Conservation (phyloP, 2,888 invertebrate species). For the Agrotis puta region DNA sequence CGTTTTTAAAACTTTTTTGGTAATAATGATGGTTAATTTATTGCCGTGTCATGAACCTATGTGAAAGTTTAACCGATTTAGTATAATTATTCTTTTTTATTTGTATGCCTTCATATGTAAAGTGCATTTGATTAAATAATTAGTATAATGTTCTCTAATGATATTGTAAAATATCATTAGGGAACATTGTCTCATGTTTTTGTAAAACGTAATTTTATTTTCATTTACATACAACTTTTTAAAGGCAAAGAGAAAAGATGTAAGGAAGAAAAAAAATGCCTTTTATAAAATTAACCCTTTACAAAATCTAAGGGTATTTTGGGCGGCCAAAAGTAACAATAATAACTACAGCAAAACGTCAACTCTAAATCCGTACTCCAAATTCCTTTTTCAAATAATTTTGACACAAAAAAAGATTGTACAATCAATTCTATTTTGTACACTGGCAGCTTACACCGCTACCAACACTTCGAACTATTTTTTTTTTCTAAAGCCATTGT, state of each 20-base stretch:
- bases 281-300: neutral
- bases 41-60: slow-evolving; percentile 68
- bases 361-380: slow-evolving; percentile 68
- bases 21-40: slow-evolving; percentile 74
- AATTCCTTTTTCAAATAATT: slow-evolving; percentile 73
- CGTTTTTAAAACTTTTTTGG: slow-evolving; percentile 71
- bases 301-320: neutral
- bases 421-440: slow-evolving; percentile 85
- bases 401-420: slow-evolving; percentile 72
- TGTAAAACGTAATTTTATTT: no score
- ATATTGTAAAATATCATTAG: no score
- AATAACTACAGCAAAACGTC: slow-evolving; percentile 46
- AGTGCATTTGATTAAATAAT: neutral
- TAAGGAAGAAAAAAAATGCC: neutral
- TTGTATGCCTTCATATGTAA: no score
- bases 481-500: slow-evolving; percentile 83
- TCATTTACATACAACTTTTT: no score
- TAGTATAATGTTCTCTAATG: no score
- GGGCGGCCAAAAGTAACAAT: slow-evolving; percentile 23
- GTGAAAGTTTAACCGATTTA: slow-evolving; percentile 75
- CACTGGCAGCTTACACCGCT: slow-evolving; percentile 86
- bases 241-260: neutral
- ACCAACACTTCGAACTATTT: slow-evolving; percentile 75
- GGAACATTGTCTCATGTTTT: no score
- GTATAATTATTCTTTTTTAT: neutral